Base-by-base conservation (phyloP, 2,113 vertebrate genomes). In the Alouatta palliata region DNA sequence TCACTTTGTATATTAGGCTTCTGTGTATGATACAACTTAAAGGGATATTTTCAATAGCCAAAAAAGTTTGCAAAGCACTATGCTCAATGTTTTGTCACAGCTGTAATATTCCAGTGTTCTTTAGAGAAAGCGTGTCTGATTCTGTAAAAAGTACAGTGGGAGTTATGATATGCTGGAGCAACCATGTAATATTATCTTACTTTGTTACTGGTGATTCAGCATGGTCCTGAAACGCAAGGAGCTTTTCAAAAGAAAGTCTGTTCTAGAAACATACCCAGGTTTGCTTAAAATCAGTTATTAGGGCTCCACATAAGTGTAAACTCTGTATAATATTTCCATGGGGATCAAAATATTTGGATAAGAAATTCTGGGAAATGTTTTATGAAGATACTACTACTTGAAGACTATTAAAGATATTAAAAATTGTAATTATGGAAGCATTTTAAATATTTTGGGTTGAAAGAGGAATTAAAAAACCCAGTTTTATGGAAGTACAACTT, bases 341-440 rank as follows among this genome's bases (percentile, higher is more conserved):
- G 37, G 64, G 45, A 87, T 85, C 52, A 68, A 93, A 90, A 87
- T 87, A 73, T 88, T 97, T 75, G 80, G 32, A 76, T 75, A 47
- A 75, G 66, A 90, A 87, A 91, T 91, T 25, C 84, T 83, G 45
- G 82, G 56, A 40, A 75, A 80, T 47, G 79, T 93, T 94, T 88
- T 92, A 52, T 73, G 35, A 81, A 32, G 25, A 6, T 76, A 87
- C 61, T 30, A 30, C 25, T 45, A 79, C 66, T 87, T 87, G 32
- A 93, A 66, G 37, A 43, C 77, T 81, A 70, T 61, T 61, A 82
- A 70, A 90, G 61, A 68, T 80, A 8, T 58, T 85, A 76, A 77
- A 90, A 76, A 58, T 73, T 6, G n/a, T 85, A 8, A 43, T 89
- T 77, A 61, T 85, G 52, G 80, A 87, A 92, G 64, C 35, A 40